phyloP scores from a whole-genome alignment of 2,888 invertebrate genomes.

The Coleophora flavipennella region DNA sequence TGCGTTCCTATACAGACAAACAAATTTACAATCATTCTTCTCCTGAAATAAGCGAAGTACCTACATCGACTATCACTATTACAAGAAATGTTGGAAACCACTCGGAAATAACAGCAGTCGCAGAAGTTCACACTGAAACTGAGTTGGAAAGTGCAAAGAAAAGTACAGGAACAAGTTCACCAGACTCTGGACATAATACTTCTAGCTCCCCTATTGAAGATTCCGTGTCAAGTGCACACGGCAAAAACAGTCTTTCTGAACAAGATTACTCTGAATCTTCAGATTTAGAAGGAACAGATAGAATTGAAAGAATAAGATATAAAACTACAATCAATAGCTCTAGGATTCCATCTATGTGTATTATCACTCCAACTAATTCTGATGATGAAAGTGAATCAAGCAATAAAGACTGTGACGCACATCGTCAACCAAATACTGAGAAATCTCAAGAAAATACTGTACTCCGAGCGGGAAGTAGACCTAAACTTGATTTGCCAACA shows the following conservation, averaged over 20 bases:
- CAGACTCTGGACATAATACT: conserved; percentile 86
- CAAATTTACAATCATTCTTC: conserved; percentile 46
- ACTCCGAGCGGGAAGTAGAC: conserved; percentile 37
- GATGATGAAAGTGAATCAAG: conserved; percentile 83
- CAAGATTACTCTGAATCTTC: conserved; percentile 90
- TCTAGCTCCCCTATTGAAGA: conserved; percentile 85
- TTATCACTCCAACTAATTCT: conserved; percentile 89
- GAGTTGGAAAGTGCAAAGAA: conserved; percentile 63
- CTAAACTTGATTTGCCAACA: conserved; percentile 52
- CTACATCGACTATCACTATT: conserved; percentile 49
- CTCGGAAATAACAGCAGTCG: conserved; percentile 74
- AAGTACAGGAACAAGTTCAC: conserved; percentile 80
- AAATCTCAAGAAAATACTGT: conserved; percentile 30
- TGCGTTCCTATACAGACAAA: conserved; percentile 47
- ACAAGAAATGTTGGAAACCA: conserved; percentile 53
- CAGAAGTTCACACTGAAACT: conserved; percentile 66
- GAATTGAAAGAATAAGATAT: conserved; percentile 86
- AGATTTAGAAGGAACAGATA: conserved; percentile 88
- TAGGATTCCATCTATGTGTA: conserved; percentile 93
- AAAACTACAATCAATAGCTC: conserved; percentile 91
- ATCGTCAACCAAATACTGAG: conserved; percentile 27
- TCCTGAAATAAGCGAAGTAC: conserved; percentile 45
- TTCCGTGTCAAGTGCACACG: conserved; percentile 80
- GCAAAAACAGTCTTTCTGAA: conserved; percentile 80
- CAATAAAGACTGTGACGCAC: conserved; percentile 36